These are phyloP conservation scores for Solea senegalensis DNA, from an alignment of 2,113 vertebrate species.

Conservation along the genomic window DNA sequence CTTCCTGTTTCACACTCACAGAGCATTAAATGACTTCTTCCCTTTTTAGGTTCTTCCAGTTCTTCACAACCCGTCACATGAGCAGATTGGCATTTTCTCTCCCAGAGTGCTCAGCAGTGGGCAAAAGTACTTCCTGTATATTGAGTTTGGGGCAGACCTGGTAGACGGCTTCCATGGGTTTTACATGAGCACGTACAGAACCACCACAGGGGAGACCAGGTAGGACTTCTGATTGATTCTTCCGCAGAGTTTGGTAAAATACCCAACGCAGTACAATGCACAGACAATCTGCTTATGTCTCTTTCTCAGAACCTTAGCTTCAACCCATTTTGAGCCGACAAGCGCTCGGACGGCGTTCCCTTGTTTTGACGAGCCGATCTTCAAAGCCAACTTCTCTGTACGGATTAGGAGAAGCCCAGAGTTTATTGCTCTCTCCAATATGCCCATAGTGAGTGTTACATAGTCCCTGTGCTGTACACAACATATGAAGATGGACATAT, in stretches of 20 bases:
- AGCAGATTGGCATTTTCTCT: constrained; percentile 82
- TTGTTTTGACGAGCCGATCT: constrained; percentile 83
- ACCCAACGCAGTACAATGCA: background rate
- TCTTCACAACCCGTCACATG: constrained; percentile 80
- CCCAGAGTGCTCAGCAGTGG: constrained; percentile 78
- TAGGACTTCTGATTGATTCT: constrained; percentile 18
- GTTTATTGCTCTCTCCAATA: constrained; percentile 82
- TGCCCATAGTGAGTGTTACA: constrained; percentile 77
- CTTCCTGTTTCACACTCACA: constrained; percentile 1
- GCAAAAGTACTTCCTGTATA: constrained; percentile 79
- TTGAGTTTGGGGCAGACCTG: constrained; percentile 79
- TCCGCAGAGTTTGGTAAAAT: background rate
- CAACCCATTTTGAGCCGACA: constrained; percentile 84
- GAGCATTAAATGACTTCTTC: background rate
- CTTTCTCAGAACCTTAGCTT: constrained; percentile 75
- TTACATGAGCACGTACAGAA: constrained; percentile 80
- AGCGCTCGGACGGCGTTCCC: constrained; percentile 83
- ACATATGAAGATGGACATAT: no score
- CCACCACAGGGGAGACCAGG: constrained; percentile 77
- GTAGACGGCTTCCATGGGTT: constrained; percentile 81
- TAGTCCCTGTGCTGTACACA: background rate
- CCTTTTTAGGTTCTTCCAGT: constrained; percentile 71
- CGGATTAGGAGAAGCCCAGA: constrained; percentile 71
- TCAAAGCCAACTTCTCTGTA: constrained; percentile 83
- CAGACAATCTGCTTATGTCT: background rate